phyloP scores from a whole-genome alignment of 35 echinoderm and acorn worm genomes.

The Anneissia japonica region DNA sequence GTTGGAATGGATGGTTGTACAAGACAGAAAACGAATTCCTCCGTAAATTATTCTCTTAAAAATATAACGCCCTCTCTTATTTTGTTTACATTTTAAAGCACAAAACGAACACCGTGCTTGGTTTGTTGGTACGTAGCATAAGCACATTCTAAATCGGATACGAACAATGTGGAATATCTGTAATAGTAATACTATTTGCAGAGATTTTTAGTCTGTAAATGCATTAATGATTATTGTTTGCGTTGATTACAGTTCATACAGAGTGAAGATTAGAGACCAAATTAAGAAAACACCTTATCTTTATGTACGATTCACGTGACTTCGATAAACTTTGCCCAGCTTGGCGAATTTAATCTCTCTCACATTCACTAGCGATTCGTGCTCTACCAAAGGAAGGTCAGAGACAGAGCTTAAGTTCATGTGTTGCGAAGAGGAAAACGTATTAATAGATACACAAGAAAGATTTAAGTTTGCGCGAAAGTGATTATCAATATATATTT shows the following conservation, averaged over 20 bases:
- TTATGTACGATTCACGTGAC: not conserved
- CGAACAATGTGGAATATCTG: not conserved
- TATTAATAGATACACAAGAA: not conserved
- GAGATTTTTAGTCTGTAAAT: not conserved
- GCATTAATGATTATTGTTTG: not conserved
- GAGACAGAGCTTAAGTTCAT: not conserved
- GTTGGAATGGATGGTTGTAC: too few species aligned
- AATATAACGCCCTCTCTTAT: not conserved
- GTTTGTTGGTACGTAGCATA: not conserved
- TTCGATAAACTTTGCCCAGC: not conserved
- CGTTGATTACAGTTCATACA: not conserved
- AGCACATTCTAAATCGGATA: not conserved
- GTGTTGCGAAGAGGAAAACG: too few species aligned
- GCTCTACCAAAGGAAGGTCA: not conserved
- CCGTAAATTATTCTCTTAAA: not conserved
- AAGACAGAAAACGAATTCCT: too few species aligned
- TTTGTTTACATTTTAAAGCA: not conserved
- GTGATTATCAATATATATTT: not conserved
- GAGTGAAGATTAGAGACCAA: not conserved
- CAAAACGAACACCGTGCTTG: not conserved
- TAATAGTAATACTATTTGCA: not conserved
- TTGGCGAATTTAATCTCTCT: not conserved
- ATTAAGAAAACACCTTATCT: not conserved
- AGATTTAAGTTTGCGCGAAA: not conserved
- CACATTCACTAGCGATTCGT: not conserved